Conservation (phyloP, 2,113 vertebrate genomes). For the Dicentrarchus labrax region DNA sequence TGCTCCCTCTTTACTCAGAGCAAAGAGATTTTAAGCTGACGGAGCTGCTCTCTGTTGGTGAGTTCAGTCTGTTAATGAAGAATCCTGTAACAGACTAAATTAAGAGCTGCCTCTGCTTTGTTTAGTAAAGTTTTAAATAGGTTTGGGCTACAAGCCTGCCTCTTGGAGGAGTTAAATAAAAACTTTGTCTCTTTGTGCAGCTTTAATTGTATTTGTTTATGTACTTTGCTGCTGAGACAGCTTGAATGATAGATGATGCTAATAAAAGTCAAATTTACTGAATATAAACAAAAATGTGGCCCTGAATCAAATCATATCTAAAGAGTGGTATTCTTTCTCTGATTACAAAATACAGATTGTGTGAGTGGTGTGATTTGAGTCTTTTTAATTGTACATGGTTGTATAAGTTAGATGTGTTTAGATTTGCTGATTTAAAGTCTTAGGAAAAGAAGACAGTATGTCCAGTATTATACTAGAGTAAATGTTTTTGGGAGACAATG, state of each 20-base stretch:
- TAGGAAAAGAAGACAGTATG: too few species aligned
- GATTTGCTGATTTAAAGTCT: too few species aligned
- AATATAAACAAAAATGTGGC: too few species aligned
- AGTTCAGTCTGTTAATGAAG: constrained; percentile 48
- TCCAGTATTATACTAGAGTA: too few species aligned
- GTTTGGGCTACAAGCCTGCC: background rate
- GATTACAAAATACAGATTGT: too few species aligned
- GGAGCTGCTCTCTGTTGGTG: constrained; percentile 13
- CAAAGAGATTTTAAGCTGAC: constrained; percentile 41
- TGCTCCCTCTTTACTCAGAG: constrained; percentile 16
- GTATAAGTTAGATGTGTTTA: too few species aligned
- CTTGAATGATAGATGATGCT: constrained; percentile 4
- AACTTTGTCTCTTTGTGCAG: background rate
- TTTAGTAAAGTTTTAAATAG: constrained; percentile 45
- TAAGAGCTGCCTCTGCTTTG: constrained; percentile 50
- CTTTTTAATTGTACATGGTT: too few species aligned
- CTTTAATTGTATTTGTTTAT: constrained; percentile 18
- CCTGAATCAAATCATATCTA: too few species aligned
- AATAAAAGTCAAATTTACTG: background rate
- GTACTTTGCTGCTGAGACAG: background rate
- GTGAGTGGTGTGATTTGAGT: too few species aligned
- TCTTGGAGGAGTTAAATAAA: constrained; percentile 1
- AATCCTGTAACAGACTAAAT: constrained; percentile 46
- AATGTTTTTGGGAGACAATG: too few species aligned
- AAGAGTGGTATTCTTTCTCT: too few species aligned